Evolutionary conservation across 2,797 vertebrate genomes (phyloP).

Genomic region (Apodemus agrarius): DNA sequence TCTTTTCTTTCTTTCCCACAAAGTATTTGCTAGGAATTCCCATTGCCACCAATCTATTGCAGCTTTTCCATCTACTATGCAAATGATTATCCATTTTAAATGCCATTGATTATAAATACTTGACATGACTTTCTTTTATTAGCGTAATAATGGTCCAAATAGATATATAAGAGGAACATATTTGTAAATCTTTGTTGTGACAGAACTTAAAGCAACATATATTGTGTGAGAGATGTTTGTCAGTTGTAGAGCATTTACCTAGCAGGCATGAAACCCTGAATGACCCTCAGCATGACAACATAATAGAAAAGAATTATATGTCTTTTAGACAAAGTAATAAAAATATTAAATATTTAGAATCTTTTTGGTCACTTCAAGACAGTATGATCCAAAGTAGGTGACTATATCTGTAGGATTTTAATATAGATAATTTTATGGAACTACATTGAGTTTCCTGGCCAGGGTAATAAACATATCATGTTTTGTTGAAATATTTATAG

Average conservation of each 20-base stretch:
- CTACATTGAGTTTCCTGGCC: not conserved
- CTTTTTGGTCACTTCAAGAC: not conserved
- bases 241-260: not conserved
- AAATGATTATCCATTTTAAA: not conserved
- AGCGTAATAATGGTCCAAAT: not conserved
- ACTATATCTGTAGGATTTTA: not conserved
- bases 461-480: not conserved
- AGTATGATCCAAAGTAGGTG: not conserved
- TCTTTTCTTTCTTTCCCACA: not conserved
- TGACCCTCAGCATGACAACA: not conserved
- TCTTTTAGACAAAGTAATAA: not conserved
- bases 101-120: not conserved
- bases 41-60: not conserved
- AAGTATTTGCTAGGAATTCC: not conserved
- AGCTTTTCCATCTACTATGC: not conserved
- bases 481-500: not conserved
- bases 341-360: not conserved
- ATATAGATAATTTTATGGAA: not conserved
- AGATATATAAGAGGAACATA: not conserved
- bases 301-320: not conserved
- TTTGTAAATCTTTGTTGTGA: not conserved
- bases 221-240: not conserved
- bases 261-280: not conserved
- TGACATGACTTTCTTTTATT: not conserved
- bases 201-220: not conserved